Evolutionary conservation across 2,113 vertebrate species (phyloP).

Genomic region (Micronisus gabar): DNA sequence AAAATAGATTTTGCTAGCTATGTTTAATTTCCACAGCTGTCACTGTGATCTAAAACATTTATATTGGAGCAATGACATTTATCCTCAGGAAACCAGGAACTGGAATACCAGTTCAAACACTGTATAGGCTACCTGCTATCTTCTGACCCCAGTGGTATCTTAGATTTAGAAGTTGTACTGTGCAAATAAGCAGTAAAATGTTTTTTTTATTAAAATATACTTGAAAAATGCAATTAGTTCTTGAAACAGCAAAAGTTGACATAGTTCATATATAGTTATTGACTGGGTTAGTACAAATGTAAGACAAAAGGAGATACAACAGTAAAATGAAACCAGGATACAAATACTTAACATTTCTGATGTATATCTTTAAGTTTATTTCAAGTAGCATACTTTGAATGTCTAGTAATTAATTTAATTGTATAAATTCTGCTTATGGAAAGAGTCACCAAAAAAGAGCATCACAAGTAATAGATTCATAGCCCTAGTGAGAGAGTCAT

Average conservation of each 20-base stretch:
- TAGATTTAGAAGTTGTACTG: background rate
- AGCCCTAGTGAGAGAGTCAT: background rate
- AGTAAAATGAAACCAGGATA: background rate
- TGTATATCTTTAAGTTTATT: background rate
- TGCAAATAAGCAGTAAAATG: background rate
- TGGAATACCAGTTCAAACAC: background rate
- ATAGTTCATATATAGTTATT: background rate
- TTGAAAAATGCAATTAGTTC: background rate
- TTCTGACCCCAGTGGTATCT: background rate
- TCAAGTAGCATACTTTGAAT: background rate
- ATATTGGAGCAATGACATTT: conserved; percentile 23
- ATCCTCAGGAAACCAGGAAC: conserved; percentile 19
- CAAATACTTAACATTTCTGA: background rate
- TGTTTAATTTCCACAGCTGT: conserved; percentile 55
- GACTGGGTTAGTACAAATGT: background rate
- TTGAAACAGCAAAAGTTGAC: background rate
- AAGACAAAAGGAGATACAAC: background rate
- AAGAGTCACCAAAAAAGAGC: background rate
- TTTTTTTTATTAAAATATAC: background rate
- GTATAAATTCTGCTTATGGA: background rate
- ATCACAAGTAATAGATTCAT: background rate
- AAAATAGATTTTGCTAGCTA: conserved; percentile 54
- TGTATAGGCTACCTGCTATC: background rate
- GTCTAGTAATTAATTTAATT: background rate
- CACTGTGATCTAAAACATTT: conserved; percentile 58